Evolutionary conservation across 2,797 vertebrate genomes (phyloP), one percentile per base, ranked within the genome.

Genomic region (Myotis planiceps): DNA sequence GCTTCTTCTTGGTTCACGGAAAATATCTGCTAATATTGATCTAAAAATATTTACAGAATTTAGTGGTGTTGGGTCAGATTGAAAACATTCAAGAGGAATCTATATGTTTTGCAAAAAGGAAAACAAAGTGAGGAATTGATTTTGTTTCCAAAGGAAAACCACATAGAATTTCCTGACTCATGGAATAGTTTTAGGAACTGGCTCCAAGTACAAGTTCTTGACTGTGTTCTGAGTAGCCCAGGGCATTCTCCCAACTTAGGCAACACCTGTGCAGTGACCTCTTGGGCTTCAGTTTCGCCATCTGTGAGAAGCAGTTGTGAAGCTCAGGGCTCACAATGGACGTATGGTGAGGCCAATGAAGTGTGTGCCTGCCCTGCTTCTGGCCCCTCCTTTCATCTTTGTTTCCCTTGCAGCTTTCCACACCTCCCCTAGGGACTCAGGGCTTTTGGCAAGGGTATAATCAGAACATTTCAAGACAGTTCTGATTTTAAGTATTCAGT

Each of bases 31-130:
- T 71, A 1, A 45, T 18, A 3, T 37, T 37, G 45, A 80, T 58
- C 27, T n/a, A 74, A 76, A 96, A 93, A 45, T 27, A 42, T 34
- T 58, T 75, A 55, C 37, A 49, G 88, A 69, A 81, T 39, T 84
- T 63, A 68, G 27, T 25, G 69, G 6, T 5, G 2, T 27, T 71
- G 51, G 34, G 63, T 72, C 37, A 37, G 27, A 78, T 42, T 55
- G 75, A 34, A 79, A 69, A 65, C 69, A 9, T 83, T 79, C 23
- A 51, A 83, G 79, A 87, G 58, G 79, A 45, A 63, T 9, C 16
- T 16, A 5, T 18, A 27, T 15, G 16, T 80, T 83, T 76, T 63
- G 25, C 8, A 42, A 55, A 80, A 68, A 80, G 51, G 12, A 58
- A 45, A 60, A n/a, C 14, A 19, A 72, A n/a, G 14, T 16, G 32